A percentile compares a stretch with the other conserved stretches of the same genome.
These are phyloP conservation scores for Mystacornis crossleyi DNA, from an alignment of 2,113 vertebrate genomes.

Conservation along the genomic window DNA sequence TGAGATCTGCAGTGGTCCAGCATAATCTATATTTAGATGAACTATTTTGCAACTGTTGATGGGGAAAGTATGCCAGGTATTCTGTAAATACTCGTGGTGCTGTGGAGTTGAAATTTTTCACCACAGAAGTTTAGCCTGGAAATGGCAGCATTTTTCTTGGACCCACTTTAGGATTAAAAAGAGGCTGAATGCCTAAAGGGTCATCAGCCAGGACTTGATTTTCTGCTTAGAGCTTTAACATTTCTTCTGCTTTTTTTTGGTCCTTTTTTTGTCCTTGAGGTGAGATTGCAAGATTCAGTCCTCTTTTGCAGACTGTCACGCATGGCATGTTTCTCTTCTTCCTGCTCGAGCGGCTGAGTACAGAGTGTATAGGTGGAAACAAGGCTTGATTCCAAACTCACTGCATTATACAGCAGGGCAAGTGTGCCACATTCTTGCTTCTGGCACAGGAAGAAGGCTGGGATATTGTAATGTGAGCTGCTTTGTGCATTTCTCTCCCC, in stretches of 20 bases:
- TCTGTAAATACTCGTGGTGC: background rate
- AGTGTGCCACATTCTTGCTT: background rate
- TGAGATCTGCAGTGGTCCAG: constrained; percentile 42
- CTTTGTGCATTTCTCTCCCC: background rate
- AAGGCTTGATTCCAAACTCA: background rate
- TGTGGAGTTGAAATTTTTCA: background rate
- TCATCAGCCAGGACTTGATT: background rate
- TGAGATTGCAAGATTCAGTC: background rate
- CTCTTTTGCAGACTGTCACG: background rate
- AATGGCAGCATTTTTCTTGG: background rate
- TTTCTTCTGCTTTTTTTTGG: background rate
- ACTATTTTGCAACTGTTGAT: constrained; percentile 61
- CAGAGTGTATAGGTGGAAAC: background rate
- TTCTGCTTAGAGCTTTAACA: background rate
- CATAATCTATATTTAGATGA: constrained; percentile 65
- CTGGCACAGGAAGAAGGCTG: background rate
- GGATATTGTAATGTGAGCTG: background rate
- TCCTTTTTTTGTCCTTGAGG: background rate
- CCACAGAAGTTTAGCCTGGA: background rate
- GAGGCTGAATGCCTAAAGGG: background rate
- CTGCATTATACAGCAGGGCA: background rate
- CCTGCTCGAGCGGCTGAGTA: background rate
- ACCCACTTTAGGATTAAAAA: background rate
- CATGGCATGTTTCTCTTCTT: background rate
- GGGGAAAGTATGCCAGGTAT: constrained; percentile 57